These are phyloP conservation scores for Psittacula derbiana DNA, from an alignment of 2,797 vertebrate genomes.

Conservation along the genomic window DNA sequence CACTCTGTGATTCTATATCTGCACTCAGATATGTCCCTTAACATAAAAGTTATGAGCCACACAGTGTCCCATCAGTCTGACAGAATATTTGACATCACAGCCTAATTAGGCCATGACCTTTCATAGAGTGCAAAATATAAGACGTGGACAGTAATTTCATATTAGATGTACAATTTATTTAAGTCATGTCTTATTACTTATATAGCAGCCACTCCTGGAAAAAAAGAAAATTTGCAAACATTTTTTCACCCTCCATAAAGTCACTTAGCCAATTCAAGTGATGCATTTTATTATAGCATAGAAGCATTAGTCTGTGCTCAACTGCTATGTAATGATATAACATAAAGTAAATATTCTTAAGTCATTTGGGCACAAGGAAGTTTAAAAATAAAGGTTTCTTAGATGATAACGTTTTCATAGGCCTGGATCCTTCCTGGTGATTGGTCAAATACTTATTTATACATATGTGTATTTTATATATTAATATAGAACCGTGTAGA, in stretches of 20 bases:
- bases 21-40: rapidly evolving
- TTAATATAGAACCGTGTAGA: not conserved
- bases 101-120: not conserved
- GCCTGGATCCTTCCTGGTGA: not conserved
- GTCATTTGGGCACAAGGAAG: not conserved
- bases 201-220: not conserved
- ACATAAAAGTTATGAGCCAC: not conserved
- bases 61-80: not conserved
- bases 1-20: not conserved
- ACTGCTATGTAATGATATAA: not conserved
- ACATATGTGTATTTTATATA: not conserved
- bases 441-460: not conserved
- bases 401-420: not conserved
- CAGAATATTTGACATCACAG: not conserved
- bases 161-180: not conserved
- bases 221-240: not conserved
- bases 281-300: not conserved
- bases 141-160: not conserved
- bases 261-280: not conserved
- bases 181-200: not conserved
- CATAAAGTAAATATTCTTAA: not conserved
- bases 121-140: not conserved
- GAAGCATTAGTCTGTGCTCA: not conserved
- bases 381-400: not conserved
- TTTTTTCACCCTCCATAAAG: not conserved